These are phyloP conservation scores for Trogon melanurus DNA, from an alignment of 2,113 vertebrate genomes.

Conservation along the genomic window DNA sequence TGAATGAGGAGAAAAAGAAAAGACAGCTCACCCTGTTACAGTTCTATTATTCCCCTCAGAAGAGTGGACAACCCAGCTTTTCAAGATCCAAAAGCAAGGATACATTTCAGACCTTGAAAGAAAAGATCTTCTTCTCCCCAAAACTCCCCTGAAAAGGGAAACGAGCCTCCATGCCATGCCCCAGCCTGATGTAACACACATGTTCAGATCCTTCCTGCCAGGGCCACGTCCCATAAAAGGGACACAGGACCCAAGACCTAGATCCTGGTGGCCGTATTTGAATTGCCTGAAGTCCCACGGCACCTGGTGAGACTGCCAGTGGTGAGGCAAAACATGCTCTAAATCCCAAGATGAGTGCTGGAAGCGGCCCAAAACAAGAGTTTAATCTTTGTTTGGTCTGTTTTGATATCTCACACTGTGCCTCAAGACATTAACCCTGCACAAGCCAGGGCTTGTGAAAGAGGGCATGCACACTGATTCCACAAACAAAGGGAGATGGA, in stretches of 20 bases:
- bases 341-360: not conserved
- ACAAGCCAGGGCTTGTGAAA: not conserved
- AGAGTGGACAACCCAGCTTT: not conserved
- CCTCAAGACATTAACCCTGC: not conserved
- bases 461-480: not conserved
- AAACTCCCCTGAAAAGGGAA: not conserved
- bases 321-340: not conserved
- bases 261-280: not conserved
- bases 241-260: not conserved
- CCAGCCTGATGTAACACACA: fast-evolving
- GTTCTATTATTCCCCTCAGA: not conserved
- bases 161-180: not conserved
- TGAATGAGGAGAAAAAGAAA: not conserved
- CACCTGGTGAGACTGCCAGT: not conserved
- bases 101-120: not conserved
- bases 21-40: not conserved
- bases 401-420: not conserved
- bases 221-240: not conserved
- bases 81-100: not conserved
- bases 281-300: not conserved
- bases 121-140: not conserved
- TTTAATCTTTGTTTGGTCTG: not conserved
- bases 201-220: not conserved
- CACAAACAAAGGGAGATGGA: not conserved
- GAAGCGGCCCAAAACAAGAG: not conserved